Base-by-base conservation (phyloP, 2,888 invertebrate genomes). In the Sericinus montela region DNA sequence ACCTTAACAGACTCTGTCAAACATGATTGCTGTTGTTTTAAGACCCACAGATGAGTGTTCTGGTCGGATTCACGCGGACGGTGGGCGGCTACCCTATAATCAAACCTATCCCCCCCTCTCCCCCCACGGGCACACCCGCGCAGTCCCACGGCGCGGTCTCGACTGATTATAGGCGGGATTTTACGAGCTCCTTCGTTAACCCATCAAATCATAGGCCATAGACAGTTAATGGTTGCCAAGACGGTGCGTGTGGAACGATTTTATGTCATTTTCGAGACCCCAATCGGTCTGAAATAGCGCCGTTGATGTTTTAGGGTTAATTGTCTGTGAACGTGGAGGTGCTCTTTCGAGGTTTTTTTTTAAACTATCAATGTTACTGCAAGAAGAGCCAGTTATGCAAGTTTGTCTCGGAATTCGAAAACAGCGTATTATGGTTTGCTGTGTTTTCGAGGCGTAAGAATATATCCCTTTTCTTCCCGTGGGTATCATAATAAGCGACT, bases 1-100 rank as follows among this genome's bases (percentile, higher is more conserved):
- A 45, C 37, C 28, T 38, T 38, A 28, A 34, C 28, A 19, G 42
- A 15, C 30, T 43, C 36, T 30, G 48, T 54, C 61, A 44, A 29
- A 37, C 58, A 51, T 32, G 38, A 39, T 30, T 55, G 62, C 63
- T 65, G 69, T 74, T 72, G 72, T 75, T 71, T 73, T 67, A 67
- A 68, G 65, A 57, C 64, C 57, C 62, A 65, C 63, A 55, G 59
- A 59, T 56, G 67, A 58, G 61, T 32, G 71, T 66, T 65, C 61
- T 65, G 68, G 68, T 65, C 60, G 65, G 65, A 57, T 72, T 72
- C 68, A 66, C 67, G 68, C 61, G 65, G 53, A 13, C 72, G 64
- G 69, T 85, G 83, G 86, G 86, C 84, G 86, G 80, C 69, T 73
- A 81, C 80, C 84, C 86, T 83, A 64, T 78, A 86, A 87, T 87